These are phyloP conservation scores for Gnathonemus echidnorhynchus DNA, from an alignment of 2,113 vertebrate species.

Conservation along the genomic window DNA sequence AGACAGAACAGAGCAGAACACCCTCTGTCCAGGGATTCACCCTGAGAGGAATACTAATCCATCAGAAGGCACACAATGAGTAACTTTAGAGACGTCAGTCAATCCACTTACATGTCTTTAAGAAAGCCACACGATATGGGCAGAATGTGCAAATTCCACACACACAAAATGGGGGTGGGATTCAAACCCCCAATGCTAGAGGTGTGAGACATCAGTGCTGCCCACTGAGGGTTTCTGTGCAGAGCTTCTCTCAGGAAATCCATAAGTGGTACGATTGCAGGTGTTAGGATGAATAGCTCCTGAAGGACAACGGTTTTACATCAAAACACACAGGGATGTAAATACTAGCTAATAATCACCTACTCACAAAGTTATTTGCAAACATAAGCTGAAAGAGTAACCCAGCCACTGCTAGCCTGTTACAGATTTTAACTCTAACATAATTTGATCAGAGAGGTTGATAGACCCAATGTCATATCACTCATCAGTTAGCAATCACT, in stretches of 20 bases:
- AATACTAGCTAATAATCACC: background rate
- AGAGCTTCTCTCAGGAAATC: background rate
- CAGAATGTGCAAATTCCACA: background rate
- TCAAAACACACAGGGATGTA: background rate
- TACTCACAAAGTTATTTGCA: background rate
- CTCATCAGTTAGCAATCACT: background rate
- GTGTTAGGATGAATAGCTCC: background rate
- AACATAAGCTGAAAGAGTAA: background rate
- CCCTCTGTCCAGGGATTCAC: background rate
- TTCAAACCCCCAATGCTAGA: background rate
- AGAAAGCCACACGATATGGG: background rate
- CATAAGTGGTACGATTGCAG: background rate
- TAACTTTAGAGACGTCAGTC: background rate
- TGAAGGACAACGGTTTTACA: background rate
- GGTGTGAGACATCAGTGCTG: background rate
- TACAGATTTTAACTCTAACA: background rate
- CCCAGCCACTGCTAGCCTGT: background rate
- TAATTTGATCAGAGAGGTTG: background rate
- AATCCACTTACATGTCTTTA: background rate
- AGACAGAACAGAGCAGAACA: background rate
- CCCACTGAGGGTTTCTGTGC: background rate
- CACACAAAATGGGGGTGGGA: background rate
- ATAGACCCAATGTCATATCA: background rate
- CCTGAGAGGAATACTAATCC: background rate
- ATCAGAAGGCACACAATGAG: background rate